These are phyloP conservation scores for Nasonia vitripennis DNA, from an alignment of 1,140 invertebrate species.

Conservation along the genomic window DNA sequence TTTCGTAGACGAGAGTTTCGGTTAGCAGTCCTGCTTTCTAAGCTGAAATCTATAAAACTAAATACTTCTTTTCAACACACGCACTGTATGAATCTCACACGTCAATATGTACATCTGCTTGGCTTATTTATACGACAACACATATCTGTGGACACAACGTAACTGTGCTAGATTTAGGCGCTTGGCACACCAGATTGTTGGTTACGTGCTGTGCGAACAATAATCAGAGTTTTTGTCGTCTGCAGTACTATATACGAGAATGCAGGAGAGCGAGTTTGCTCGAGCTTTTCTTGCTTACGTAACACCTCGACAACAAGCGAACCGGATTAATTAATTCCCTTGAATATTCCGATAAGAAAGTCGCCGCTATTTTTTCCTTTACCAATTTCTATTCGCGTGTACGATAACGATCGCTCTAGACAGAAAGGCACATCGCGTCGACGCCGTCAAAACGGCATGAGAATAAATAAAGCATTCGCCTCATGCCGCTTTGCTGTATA, in stretches of 20 bases:
- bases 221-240: not conserved
- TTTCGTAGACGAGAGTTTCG: not conserved
- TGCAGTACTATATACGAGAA: not conserved
- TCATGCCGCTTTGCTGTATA: too few species aligned
- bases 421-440: too few species aligned
- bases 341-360: slow-evolving; percentile 19
- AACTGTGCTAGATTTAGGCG: not conserved
- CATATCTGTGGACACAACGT: not conserved
- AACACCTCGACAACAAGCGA: not conserved
- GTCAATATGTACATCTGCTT: not conserved
- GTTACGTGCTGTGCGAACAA: not conserved
- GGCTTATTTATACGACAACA: not conserved
- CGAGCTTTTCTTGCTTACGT: slow-evolving; percentile 18
- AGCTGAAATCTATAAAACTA: not conserved
- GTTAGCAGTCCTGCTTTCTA: not conserved
- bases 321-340: slow-evolving; percentile 13
- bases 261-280: slow-evolving; percentile 1
- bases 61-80: not conserved
- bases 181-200: not conserved
- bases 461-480: too few species aligned
- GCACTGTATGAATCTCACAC: not conserved
- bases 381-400: not conserved
- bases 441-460: too few species aligned
- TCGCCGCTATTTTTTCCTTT: too few species aligned
- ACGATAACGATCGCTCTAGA: too few species aligned